phyloP scores from a whole-genome alignment of 2,888 invertebrate genomes.

The Myopa tessellatipennis region DNA sequence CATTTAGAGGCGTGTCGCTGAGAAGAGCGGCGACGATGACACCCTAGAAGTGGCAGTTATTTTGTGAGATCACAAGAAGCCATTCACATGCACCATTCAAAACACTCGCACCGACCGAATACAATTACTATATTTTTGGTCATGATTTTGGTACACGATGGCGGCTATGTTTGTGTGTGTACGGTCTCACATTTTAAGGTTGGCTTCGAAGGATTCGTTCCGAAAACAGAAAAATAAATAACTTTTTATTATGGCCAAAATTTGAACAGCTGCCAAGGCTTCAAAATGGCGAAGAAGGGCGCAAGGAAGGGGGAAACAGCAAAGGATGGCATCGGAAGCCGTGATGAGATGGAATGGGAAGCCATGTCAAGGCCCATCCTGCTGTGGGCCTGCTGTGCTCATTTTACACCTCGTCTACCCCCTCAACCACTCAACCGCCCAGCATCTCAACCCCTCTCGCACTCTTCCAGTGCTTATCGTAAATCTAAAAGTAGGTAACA shows the following conservation, averaged over 20 bases:
- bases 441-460: not conserved
- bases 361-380: slow-evolving; percentile 28
- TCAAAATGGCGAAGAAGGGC: not conserved
- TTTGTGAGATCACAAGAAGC: not conserved
- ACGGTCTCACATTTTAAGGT: not conserved
- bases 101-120: too few species aligned
- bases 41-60: not conserved
- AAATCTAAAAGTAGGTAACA: not conserved
- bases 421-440: not conserved
- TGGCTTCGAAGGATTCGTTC: slow-evolving; percentile 2
- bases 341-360: not conserved
- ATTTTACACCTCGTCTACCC: not conserved
- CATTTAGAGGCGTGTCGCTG: not conserved
- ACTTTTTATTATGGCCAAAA: slow-evolving; percentile 7
- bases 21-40: not conserved
- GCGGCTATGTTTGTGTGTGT: not conserved
- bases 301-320: not conserved
- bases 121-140: not conserved
- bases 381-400: not conserved
- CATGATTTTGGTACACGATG: not conserved
- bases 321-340: not conserved
- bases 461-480: not conserved
- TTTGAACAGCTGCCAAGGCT: slow-evolving; percentile 11
- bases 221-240: not conserved
- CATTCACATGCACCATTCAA: too few species aligned